phyloP scores from a whole-genome alignment of 1,140 invertebrate species.

The Sycophaga agraensis region DNA sequence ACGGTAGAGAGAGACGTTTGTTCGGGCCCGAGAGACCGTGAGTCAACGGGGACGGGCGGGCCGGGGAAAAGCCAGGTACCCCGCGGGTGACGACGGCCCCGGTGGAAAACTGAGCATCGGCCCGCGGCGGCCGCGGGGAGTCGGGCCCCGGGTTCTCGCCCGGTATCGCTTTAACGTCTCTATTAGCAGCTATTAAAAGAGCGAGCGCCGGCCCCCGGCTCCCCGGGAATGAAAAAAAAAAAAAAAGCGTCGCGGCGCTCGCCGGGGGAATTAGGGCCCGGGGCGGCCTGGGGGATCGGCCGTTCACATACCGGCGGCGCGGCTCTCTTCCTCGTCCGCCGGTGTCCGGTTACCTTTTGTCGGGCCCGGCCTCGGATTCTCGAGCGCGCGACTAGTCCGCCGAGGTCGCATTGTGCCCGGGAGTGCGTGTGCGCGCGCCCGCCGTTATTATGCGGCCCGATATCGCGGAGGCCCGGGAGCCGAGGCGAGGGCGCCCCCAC shows the following conservation, averaged over 20 bases:
- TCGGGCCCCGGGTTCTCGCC: constrained; percentile 10
- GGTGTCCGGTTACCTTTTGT: constrained; percentile 54
- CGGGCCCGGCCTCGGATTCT: constrained; percentile 48
- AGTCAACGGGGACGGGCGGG: no score
- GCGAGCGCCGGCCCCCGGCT: constrained; percentile 4
- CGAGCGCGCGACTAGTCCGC: no score
- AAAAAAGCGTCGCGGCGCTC: not conserved
- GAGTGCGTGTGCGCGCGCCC: no score
- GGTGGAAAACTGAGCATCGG: no score
- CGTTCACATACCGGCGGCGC: constrained; percentile 38
- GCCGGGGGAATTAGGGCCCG: not conserved
- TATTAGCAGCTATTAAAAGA: constrained; percentile 55
- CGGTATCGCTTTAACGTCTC: constrained; percentile 55
- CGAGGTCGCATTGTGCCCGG: no score
- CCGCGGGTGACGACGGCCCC: no score
- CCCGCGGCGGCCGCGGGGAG: not conserved
- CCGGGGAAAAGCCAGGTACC: no score
- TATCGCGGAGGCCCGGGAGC: no score
- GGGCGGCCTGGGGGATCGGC: not conserved
- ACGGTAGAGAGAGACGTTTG: no score
- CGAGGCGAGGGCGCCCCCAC: no score
- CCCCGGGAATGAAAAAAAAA: not conserved
- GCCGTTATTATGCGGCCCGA: no score
- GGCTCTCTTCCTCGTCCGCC: constrained; percentile 34
- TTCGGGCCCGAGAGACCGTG: no score